phyloP scores from a whole-genome alignment of 2,888 invertebrate species.

The Cremastinae sp. region DNA sequence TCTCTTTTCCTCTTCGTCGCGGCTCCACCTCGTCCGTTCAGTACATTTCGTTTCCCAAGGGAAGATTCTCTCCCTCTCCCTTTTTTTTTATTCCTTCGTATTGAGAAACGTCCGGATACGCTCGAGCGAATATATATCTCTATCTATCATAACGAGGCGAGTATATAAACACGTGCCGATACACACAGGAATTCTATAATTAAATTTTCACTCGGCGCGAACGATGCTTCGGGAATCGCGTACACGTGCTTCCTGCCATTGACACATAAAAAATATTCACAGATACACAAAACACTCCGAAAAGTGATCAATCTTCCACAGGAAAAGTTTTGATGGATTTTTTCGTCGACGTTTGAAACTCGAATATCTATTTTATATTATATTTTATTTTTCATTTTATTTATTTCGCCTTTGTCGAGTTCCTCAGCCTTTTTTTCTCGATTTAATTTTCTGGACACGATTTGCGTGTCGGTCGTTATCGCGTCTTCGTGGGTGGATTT shows the following conservation, averaged over 20 bases:
- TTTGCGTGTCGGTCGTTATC: conserved; percentile 22
- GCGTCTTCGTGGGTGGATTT: conserved; percentile 33
- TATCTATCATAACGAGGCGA: conserved; percentile 68
- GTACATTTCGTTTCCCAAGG: conserved; percentile 40
- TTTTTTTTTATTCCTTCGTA: conserved; percentile 15
- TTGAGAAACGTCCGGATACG: conserved; percentile 49
- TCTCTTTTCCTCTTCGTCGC: conserved; percentile 9
- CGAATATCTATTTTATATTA: neutral
- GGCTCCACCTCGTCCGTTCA: conserved; percentile 4
- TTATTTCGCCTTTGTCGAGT: conserved; percentile 9
- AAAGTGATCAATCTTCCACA: no score
- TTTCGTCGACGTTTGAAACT: no score
- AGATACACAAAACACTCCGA: no score
- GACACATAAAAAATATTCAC: no score
- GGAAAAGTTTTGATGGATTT: no score
- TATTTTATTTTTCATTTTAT: neutral
- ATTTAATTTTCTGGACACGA: conserved; percentile 20
- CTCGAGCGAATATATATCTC: conserved; percentile 51
- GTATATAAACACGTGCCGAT: conserved; percentile 64
- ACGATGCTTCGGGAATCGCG: conserved; percentile 20
- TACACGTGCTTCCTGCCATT: conserved; percentile 17
- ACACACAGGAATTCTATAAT: conserved; percentile 67
- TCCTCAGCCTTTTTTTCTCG: neutral
- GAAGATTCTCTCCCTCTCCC: conserved; percentile 10
- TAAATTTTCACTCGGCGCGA: conserved; percentile 63